Conservation (phyloP, 2,113 vertebrate genomes). For the Semicossyphus pulcher region DNA sequence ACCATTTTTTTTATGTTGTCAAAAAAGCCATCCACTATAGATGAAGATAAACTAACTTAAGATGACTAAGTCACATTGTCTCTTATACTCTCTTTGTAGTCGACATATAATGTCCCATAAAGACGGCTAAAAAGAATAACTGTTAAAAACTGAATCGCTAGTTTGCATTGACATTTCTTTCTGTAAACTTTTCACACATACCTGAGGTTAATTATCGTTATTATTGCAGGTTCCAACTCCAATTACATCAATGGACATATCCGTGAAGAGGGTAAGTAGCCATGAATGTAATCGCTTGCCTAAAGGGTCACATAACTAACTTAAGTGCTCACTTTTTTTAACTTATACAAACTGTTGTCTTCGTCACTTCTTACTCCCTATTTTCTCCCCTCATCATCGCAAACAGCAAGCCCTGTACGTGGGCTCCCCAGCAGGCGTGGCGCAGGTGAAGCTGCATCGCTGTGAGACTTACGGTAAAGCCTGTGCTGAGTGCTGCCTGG, state of each 20-base stretch:
- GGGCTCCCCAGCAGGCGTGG: constrained; percentile 88
- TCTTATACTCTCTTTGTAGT: too few relatives aligned
- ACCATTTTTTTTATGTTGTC: not conserved
- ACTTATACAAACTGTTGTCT: too few relatives aligned
- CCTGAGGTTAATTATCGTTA: not conserved
- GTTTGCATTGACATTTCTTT: not conserved
- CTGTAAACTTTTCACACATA: not conserved
- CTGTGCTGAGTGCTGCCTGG: constrained; percentile 95
- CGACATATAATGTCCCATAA: too few relatives aligned
- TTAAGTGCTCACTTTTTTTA: too few relatives aligned
- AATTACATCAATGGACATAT: constrained; percentile 93
- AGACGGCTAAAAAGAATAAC: too few relatives aligned
- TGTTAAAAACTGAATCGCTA: too few relatives aligned
- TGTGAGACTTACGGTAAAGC: constrained; percentile 91
- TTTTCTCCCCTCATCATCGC: not conserved
- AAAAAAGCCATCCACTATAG: not conserved
- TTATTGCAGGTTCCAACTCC: constrained; percentile 86
- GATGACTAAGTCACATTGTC: too few relatives aligned
- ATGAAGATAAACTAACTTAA: too few relatives aligned
- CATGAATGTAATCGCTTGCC: not conserved
- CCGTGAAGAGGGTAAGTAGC: constrained; percentile 91
- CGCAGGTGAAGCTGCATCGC: constrained; percentile 89
- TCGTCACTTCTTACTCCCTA: not conserved
- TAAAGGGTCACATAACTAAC: too few relatives aligned
- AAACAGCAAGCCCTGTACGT: constrained; percentile 90